Evolutionary conservation across 2,888 invertebrate genomes (phyloP), one percentile per base, ranked within the genome.

Genomic region (Cataglyphis altisquamis): DNA sequence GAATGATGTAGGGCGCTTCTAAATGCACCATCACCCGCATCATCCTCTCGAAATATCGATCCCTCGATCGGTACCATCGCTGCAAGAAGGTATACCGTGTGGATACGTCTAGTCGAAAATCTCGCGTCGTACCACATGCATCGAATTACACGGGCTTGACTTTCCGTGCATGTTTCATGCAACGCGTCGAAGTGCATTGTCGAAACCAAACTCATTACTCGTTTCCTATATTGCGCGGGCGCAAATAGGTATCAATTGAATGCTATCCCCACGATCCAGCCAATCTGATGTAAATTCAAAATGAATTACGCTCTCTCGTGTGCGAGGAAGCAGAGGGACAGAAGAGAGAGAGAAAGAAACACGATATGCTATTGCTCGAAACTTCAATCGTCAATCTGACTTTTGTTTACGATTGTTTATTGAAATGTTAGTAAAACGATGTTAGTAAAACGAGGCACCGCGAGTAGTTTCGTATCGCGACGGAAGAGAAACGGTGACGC

Each of bases 261-360:
- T 63, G 85, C 88, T 84, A 88, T 86, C 84, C 81, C 45, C 55
- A 21, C 68, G 25, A 82, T 66, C 41, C 74, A 85, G 73, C 78
- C 82, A 72, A 72, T 63, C 81, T 72, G 64, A 75, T 88, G 88
- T 84, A 89, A 89, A 89, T 89, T 87, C 87, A 63, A 87, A 89
- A 89, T 88, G 90, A 88, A 85, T 89, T 85, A 89, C 88, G 82
- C 75, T 83, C 67, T 48, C 67, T 55, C 55, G 52, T 45, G 32
- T 57, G 64, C 29, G 41, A 64, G 66, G 29, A 36, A 57, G 72
- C 55, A 18, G 70, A 67, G 68, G 39, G 10, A 10, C 45, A 39
- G 18, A 5, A 60, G 41, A 78, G 68, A 68, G 18, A 45, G 48
- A 45, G 48, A 12, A 12, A 48, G 48, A 63, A 9, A n/a, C 39